phyloP scores from a whole-genome alignment of 2,113 vertebrate species.

The Anguilla rostrata region DNA sequence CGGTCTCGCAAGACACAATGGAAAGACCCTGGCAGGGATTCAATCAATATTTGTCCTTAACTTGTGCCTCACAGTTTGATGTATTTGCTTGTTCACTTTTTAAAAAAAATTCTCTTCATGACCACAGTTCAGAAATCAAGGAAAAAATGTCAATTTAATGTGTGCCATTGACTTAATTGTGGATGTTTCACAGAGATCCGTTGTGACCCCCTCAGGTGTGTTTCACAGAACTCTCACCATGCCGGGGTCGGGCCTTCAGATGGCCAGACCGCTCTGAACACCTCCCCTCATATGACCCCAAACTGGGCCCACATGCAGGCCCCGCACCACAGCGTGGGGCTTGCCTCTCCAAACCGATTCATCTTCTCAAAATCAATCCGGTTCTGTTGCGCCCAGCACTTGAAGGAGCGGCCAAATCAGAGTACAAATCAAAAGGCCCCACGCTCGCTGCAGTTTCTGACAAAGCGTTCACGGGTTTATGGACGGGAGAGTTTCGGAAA shows the following conservation, averaged over 20 bases:
- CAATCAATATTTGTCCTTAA: not conserved
- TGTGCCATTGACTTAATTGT: no score
- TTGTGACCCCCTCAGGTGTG: no score
- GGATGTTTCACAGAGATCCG: no score
- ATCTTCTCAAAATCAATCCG: slow-evolving; percentile 65
- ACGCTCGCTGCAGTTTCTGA: slow-evolving; percentile 41
- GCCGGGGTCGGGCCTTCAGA: not conserved
- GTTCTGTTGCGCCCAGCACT: slow-evolving; percentile 45
- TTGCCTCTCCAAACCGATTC: slow-evolving; percentile 58
- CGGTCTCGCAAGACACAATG: not conserved
- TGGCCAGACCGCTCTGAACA: not conserved
- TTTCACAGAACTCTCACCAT: no score
- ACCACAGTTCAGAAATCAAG: not conserved
- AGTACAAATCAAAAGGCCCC: slow-evolving; percentile 62
- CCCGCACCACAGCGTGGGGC: slow-evolving; percentile 37
- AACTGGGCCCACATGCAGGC: not conserved
- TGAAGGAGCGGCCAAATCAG: slow-evolving; percentile 56
- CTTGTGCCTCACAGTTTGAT: not conserved
- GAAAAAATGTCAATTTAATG: no score
- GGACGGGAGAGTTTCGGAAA: slow-evolving; percentile 32
- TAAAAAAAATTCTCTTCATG: not conserved
- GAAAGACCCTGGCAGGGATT: not conserved
- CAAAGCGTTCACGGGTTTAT: slow-evolving; percentile 55
- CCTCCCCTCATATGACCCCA: not conserved
- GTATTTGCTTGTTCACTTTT: not conserved